These are phyloP conservation scores for Paedocypris sp. DNA, from an alignment of 2,113 vertebrate genomes.

Conservation along the genomic window DNA sequence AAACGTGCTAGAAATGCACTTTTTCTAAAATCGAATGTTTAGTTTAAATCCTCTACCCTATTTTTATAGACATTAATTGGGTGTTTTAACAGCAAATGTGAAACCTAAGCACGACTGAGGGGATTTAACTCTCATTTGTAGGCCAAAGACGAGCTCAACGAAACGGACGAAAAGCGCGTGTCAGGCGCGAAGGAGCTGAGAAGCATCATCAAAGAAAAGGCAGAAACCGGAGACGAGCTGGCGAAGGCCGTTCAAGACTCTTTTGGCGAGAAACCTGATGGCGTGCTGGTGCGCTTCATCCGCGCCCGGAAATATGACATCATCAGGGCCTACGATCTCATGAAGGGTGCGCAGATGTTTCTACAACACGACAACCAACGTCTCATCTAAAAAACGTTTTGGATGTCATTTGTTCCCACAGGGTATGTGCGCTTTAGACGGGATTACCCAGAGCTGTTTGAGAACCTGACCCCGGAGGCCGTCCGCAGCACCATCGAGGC, in stretches of 20 bases:
- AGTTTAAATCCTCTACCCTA: too few relatives aligned
- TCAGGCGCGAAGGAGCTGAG: conserved; percentile 68
- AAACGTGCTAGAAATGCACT: too few relatives aligned
- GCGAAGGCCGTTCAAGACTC: conserved; percentile 70
- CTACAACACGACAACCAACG: too few relatives aligned
- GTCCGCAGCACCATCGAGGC: conserved; percentile 92
- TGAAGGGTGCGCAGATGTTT: conserved; percentile 67
- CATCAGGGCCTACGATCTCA: conserved; percentile 76
- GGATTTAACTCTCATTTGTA: conserved; percentile 37
- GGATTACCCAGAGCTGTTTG: conserved; percentile 90
- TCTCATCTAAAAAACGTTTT: too few relatives aligned
- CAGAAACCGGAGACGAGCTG: conserved; percentile 63
- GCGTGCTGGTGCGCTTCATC: conserved; percentile 80
- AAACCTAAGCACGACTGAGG: not conserved
- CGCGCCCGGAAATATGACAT: conserved; percentile 86
- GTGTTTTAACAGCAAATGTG: not conserved
- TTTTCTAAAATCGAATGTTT: too few relatives aligned
- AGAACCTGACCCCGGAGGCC: conserved; percentile 79
- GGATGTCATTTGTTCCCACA: conserved; percentile 34
- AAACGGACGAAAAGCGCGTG: conserved; percentile 74
- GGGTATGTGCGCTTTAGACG: conserved; percentile 89
- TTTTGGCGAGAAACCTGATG: conserved; percentile 62
- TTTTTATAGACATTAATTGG: too few relatives aligned
- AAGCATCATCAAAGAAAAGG: conserved; percentile 69
- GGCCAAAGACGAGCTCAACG: conserved; percentile 93